phyloP scores from a whole-genome alignment of 2,113 vertebrate genomes.

The Heloderma charlesbogerti region DNA sequence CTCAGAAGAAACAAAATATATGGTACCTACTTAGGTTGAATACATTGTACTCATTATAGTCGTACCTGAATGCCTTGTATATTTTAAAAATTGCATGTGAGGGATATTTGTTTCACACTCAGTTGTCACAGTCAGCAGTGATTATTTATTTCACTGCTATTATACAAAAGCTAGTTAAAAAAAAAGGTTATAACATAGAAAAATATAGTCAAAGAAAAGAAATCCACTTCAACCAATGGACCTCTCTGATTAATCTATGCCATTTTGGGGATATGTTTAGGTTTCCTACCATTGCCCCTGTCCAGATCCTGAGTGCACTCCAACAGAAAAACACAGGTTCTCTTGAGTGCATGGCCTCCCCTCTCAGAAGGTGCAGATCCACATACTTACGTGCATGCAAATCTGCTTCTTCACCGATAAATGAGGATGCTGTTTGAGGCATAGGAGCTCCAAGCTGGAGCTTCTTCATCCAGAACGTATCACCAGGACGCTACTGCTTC shows the following conservation, averaged over 20 bases:
- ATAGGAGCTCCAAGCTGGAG: background rate
- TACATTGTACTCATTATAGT: slow-evolving; percentile 19
- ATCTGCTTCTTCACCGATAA: background rate
- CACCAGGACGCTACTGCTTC: background rate
- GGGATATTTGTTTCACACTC: background rate
- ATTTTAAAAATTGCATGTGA: slow-evolving; percentile 19
- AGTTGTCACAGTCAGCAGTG: background rate
- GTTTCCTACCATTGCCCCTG: background rate
- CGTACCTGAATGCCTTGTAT: slow-evolving; percentile 2
- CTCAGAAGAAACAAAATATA: slow-evolving; percentile 42
- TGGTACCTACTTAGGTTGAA: slow-evolving; percentile 31
- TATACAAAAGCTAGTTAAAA: background rate
- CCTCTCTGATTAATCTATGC: background rate
- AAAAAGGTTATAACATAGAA: background rate
- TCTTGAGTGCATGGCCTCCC: background rate
- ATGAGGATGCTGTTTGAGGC: background rate
- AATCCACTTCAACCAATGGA: background rate
- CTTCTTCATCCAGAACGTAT: background rate
- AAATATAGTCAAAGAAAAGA: background rate
- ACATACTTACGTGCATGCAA: background rate
- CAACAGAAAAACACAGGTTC: background rate
- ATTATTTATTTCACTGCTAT: slow-evolving; percentile 11
- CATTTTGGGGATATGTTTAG: background rate
- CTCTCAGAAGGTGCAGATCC: background rate
- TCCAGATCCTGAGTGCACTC: background rate